phyloP scores from a whole-genome alignment of 35 echinoderm and acorn worm genomes.

The Holothuria glaberrima region DNA sequence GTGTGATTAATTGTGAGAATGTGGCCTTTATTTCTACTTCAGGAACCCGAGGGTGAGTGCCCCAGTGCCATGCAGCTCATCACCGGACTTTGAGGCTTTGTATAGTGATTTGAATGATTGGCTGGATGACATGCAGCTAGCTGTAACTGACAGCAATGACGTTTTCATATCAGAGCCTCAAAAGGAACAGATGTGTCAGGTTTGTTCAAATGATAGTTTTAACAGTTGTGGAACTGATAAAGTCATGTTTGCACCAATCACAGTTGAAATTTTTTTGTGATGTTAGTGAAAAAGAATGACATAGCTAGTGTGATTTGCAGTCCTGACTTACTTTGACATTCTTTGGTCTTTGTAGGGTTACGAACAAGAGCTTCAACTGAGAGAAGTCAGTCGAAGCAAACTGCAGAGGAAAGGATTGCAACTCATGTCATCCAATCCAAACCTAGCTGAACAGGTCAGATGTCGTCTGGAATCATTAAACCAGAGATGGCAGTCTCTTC shows the following conservation, averaged over 20 bases:
- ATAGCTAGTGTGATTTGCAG: not conserved
- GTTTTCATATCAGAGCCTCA: conserved; percentile 73
- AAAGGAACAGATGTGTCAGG: conserved; percentile 88
- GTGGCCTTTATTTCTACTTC: not conserved
- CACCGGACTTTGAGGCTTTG: conserved; percentile 91
- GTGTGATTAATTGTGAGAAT: too few relatives aligned
- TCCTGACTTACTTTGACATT: not conserved
- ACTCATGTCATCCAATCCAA: conserved; percentile 75
- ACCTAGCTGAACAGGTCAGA: conserved; percentile 60
- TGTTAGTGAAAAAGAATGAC: too few relatives aligned
- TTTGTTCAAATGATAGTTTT: conserved; percentile 12
- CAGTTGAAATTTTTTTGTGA: too few relatives aligned
- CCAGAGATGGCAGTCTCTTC: conserved; percentile 76
- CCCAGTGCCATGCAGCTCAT: conserved; percentile 67
- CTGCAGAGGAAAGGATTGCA: conserved; percentile 81
- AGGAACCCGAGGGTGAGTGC: not conserved
- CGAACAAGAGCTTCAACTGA: conserved; percentile 84
- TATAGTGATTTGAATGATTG: conserved; percentile 92
- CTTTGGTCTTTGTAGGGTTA: conserved; percentile 74
- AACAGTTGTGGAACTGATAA: too few relatives aligned
- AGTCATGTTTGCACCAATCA: too few relatives aligned
- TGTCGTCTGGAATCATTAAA: conserved; percentile 77
- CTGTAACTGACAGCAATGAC: conserved; percentile 77
- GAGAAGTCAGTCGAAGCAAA: conserved; percentile 85
- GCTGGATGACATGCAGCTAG: conserved; percentile 90